phyloP scores from a whole-genome alignment of 2,888 invertebrate genomes.

The Drosophila seclusa region DNA sequence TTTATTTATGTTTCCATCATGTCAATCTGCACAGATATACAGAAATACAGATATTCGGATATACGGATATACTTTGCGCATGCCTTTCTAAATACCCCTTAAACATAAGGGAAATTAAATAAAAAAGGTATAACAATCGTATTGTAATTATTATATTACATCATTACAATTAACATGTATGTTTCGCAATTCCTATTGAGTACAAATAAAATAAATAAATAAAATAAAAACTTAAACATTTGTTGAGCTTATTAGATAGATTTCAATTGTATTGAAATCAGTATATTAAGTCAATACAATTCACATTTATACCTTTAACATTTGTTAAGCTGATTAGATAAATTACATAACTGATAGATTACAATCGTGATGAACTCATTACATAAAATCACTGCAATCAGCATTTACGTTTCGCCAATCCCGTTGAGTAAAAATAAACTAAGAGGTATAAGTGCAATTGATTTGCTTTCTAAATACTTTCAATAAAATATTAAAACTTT shows the following conservation, averaged over 20 bases:
- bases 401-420: background rate
- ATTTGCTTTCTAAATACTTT: too few species aligned
- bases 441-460: too few species aligned
- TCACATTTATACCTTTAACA: background rate
- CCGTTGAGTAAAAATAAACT: background rate
- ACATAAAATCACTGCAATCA: background rate
- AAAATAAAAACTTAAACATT: background rate
- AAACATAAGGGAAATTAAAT: background rate
- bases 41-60: background rate
- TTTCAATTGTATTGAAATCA: background rate
- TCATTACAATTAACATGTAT: background rate
- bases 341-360: background rate
- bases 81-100: background rate
- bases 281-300: background rate
- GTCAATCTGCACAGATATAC: background rate
- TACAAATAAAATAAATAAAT: too few species aligned
- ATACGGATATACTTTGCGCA: background rate
- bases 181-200: background rate
- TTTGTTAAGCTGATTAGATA: background rate
- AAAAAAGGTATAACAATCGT: background rate
- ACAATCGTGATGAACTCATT: background rate
- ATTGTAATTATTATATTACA: background rate
- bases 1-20: constrained; percentile 13
- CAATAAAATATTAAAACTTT: too few species aligned
- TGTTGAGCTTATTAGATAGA: background rate